Base-by-base conservation (phyloP, 1,140 invertebrate genomes). In the Pseudobourletiella spinata region DNA sequence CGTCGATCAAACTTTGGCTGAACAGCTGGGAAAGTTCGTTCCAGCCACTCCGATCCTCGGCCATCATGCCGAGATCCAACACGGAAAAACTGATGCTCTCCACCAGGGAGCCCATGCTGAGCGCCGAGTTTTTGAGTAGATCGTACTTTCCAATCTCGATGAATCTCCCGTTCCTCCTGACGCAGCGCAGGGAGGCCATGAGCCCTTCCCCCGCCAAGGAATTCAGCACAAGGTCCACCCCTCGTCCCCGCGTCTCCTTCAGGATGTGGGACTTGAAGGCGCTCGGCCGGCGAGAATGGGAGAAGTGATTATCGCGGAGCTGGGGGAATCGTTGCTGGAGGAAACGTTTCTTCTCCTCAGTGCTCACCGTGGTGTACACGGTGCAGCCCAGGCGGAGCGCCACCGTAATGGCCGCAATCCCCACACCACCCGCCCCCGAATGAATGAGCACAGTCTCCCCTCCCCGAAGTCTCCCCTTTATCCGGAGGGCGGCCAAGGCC, bases 391-490 rank as follows among this genome's bases (percentile, higher is more conserved):
- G 73, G 61, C 75, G 72, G 0, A 87, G 74, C 0, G 85, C 85
- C 29, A 89, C 74, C 46, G 78, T 76, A 51, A 91, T 90, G 1
- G 88, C 87, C 18, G 87, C 86, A 76, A 87, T 86, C 15, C 88
- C 88, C 28, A 90, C 82, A 29, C 86, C 87, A 57, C 88, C 95
- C 68, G 89, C 88, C 65, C 95, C 95, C 58, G 95, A 92, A 74
- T 98, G 95, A 67, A 98, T 88, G 1, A 98, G 80, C 25, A 98
- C 81, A 42, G 80, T 82, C 71, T 98, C 90, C 2, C 92, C 92
- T 57, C 81, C 79, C 71, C 81, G 81, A 77, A 98, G 83, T 64
- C 83, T 76, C 43, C 93, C 95, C 67, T 95, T 81, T 25, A 95
- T 83, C 30, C 87, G 75, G 14, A 98, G 77, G 8, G 92, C 90